Conservation (phyloP, 2,113 vertebrate species). For the Pogona vitticeps region DNA sequence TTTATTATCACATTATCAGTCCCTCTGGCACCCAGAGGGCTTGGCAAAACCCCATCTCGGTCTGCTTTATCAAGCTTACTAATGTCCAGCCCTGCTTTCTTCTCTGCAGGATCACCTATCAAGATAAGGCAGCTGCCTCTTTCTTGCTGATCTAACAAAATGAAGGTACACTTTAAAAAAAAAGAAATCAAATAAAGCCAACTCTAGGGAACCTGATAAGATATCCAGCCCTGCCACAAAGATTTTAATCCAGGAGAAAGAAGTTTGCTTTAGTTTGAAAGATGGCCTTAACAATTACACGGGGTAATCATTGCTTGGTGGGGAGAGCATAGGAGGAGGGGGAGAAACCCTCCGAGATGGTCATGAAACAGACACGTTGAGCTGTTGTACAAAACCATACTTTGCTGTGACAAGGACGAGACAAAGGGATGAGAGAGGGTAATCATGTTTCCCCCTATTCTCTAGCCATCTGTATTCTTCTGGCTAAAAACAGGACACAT, state of each 20-base stretch:
- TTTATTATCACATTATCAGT: constrained; percentile 52
- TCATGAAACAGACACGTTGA: not conserved
- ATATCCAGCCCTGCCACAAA: not conserved
- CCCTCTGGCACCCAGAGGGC: constrained; percentile 21
- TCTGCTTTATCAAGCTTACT: constrained; percentile 53
- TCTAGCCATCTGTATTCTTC: no score
- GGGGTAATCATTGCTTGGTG: not conserved
- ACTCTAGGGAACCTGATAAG: constrained; percentile 1
- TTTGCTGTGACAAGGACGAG: not conserved
- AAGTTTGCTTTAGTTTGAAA: not conserved
- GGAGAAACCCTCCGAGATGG: no score
- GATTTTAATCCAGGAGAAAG: not conserved
- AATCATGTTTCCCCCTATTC: no score
- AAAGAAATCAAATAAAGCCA: constrained; percentile 18
- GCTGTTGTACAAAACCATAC: not conserved
- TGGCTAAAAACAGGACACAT: no score
- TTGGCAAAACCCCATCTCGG: constrained; percentile 8
- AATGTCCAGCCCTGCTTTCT: constrained; percentile 12
- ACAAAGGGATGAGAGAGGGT: no score
- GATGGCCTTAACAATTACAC: not conserved
- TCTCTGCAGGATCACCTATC: constrained; percentile 12
- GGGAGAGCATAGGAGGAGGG: not conserved
- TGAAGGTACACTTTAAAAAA: not conserved
- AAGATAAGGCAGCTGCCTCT: constrained; percentile 29
- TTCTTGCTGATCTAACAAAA: constrained; percentile 21